A percentile compares a stretch with the other conserved stretches of the same genome.
phyloP scores from a whole-genome alignment of 1,140 invertebrate genomes.

The Copidosoma floridanum region DNA sequence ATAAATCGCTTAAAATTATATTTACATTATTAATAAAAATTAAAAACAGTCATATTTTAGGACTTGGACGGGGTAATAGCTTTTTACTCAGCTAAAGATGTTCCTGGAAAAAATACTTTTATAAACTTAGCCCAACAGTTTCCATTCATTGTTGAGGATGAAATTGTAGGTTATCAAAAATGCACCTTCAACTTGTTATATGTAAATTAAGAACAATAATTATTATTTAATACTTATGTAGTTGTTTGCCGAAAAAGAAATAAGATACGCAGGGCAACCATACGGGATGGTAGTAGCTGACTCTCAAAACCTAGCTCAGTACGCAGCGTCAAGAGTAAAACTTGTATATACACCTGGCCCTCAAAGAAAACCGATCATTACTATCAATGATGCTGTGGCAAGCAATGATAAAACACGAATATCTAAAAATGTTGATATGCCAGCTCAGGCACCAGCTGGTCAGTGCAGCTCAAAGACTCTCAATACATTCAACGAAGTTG shows the following conservation, averaged over 20 bases:
- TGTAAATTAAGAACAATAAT: background rate
- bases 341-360: slow-evolving; percentile 60
- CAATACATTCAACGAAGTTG: background rate
- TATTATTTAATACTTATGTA: slow-evolving; percentile 31
- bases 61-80: slow-evolving; percentile 68
- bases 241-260: slow-evolving; percentile 55
- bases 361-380: slow-evolving; percentile 59
- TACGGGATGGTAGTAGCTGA: slow-evolving; percentile 70
- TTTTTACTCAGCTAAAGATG: slow-evolving; percentile 71
- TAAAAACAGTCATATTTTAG: slow-evolving; percentile 40
- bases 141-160: slow-evolving; percentile 34
- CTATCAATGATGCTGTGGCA: slow-evolving; percentile 62
- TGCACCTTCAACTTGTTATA: background rate
- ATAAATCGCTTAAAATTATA: too few species aligned
- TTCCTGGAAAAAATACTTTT: slow-evolving; percentile 70
- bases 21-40: background rate
- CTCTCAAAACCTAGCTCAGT: slow-evolving; percentile 60
- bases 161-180: slow-evolving; percentile 39
- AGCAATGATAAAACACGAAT: slow-evolving; percentile 47
- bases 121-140: slow-evolving; percentile 35
- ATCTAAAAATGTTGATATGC: slow-evolving; percentile 33
- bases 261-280: slow-evolving; percentile 70
- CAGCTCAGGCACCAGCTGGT: slow-evolving; percentile 12
- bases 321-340: slow-evolving; percentile 66
- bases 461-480: background rate